A percentile compares a stretch with the other conserved stretches of the same genome.
These are phyloP conservation scores for Xiphophorus hellerii DNA, from an alignment of 2,113 vertebrate genomes.

Conservation along the genomic window DNA sequence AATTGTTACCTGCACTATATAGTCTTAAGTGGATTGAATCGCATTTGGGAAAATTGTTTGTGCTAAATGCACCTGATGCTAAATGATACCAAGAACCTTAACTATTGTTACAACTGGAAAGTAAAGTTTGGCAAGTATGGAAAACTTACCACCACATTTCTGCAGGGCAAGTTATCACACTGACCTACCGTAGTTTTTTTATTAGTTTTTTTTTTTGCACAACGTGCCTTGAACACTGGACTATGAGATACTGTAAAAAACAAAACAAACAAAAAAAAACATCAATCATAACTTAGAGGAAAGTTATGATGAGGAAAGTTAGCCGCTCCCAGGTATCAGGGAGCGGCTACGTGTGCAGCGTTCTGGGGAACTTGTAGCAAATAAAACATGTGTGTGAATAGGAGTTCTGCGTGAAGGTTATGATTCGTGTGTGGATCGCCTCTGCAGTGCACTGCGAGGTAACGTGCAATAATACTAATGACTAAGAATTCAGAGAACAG, in stretches of 20 bases:
- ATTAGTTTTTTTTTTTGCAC: not conserved
- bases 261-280: too few species aligned
- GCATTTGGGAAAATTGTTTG: not conserved
- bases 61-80: not conserved
- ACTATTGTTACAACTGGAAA: not conserved
- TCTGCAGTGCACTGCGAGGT: not conserved
- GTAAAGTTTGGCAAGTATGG: not conserved
- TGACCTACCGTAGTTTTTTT: not conserved
- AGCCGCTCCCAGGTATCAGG: too few species aligned
- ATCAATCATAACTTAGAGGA: not conserved
- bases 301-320: too few species aligned
- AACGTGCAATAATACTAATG: constrained; percentile 12
- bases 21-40: not conserved
- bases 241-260: not conserved
- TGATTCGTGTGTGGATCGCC: not conserved
- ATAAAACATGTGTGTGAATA: not conserved
- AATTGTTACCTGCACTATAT: not conserved
- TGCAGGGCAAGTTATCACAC: not conserved
- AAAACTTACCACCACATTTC: not conserved
- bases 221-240: constrained; percentile 4
- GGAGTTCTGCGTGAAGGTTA: not conserved
- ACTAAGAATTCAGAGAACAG: constrained; percentile 2
- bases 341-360: too few species aligned
- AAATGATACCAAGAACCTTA: constrained; percentile 15
- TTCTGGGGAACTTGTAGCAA: not conserved